These are phyloP conservation scores for Sinosuthora webbiana DNA, from an alignment of 2,113 vertebrate species.

Conservation along the genomic window DNA sequence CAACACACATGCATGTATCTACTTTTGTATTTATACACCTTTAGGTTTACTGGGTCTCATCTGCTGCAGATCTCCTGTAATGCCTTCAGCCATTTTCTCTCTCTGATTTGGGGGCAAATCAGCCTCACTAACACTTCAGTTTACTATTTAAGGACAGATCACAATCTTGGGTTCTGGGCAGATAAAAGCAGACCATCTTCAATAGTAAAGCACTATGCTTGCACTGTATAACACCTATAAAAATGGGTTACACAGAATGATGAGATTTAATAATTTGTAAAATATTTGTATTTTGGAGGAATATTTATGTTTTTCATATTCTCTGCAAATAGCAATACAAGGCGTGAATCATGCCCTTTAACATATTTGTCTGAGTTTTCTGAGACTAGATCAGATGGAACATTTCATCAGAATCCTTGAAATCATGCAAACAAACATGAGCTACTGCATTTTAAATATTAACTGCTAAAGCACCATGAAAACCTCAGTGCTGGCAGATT, in stretches of 20 bases:
- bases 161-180: background rate
- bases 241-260: background rate
- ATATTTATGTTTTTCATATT: background rate
- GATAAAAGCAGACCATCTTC: background rate
- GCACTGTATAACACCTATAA: background rate
- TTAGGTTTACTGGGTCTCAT: background rate
- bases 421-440: slow-evolving; percentile 16
- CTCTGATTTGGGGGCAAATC: background rate
- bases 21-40: background rate
- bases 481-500: background rate
- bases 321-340: background rate
- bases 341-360: background rate
- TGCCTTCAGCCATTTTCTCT: background rate
- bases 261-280: background rate
- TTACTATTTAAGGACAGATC: background rate
- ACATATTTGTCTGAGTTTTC: background rate
- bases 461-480: slow-evolving; percentile 25
- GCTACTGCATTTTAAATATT: slow-evolving; percentile 42
- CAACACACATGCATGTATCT: accelerated
- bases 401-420: slow-evolving; percentile 28
- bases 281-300: background rate
- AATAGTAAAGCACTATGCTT: background rate
- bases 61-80: background rate
- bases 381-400: slow-evolving; percentile 21
- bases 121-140: background rate